phyloP scores from a whole-genome alignment of 2,888 invertebrate species.

The Coecobrya sp. region DNA sequence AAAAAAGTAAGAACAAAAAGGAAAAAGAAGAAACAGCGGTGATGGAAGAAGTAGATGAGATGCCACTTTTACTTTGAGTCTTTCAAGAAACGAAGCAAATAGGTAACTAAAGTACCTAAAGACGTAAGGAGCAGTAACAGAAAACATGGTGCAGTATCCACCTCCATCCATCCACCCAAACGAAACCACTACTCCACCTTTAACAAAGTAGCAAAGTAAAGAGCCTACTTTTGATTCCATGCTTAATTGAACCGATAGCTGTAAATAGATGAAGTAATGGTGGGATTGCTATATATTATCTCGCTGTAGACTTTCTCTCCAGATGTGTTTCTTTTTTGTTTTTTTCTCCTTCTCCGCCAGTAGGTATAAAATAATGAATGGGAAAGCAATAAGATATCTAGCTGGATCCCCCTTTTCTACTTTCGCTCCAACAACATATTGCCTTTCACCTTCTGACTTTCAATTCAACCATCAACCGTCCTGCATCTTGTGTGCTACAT shows the following conservation, averaged over 20 bases:
- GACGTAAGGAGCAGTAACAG: conserved; percentile 29
- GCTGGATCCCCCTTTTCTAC: conserved; percentile 1
- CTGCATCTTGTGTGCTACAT: background rate
- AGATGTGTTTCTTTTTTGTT: conserved; percentile 31
- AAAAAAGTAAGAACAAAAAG: background rate
- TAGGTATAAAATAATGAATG: conserved; percentile 51
- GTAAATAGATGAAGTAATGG: conserved; percentile 41
- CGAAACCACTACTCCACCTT: conserved; percentile 15
- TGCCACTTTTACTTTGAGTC: conserved; percentile 57
- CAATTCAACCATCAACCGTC: conserved; percentile 50
- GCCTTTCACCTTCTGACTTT: conserved; percentile 58
- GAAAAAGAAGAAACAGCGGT: conserved; percentile 1
- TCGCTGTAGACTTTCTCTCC: background rate
- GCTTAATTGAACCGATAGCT: conserved; percentile 61
- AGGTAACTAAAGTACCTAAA: conserved; percentile 44
- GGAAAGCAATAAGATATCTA: conserved; percentile 46
- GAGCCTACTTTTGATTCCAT: conserved; percentile 60
- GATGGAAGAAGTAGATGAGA: conserved; percentile 35
- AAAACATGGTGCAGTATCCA: conserved; percentile 32
- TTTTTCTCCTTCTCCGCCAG: background rate
- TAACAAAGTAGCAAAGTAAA: background rate
- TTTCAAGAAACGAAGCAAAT: conserved; percentile 10
- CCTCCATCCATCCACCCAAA: conserved; percentile 8
- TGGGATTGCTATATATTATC: conserved; percentile 11
- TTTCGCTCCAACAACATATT: conserved; percentile 30